Base-by-base conservation (phyloP, 1,140 invertebrate genomes). In the Calliphora vicina region DNA sequence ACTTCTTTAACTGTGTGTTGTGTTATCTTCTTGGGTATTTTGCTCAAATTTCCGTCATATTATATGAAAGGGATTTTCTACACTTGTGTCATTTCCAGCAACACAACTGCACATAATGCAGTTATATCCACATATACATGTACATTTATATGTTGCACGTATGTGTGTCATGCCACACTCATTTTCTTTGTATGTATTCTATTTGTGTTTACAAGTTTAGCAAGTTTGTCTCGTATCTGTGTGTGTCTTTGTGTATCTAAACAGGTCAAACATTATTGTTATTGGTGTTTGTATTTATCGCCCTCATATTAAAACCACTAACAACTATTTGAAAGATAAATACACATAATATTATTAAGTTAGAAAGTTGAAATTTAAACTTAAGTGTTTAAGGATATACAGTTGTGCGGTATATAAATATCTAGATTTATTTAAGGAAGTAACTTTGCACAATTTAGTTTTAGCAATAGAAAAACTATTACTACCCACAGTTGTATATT, bases 241-340 rank as follows among this genome's bases (percentile, higher is more conserved):
- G 8, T 35, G 29, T 35, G 8, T 35, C 2, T 8, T 2, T 8
- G 29, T 35, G 29, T 67, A 23, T 67, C 20, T 23, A 67, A 61
- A 67, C 61, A 67, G 61, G 61, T 67, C 61, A 67, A 67, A 67
- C 20, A 67, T 67, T 67, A 67, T 67, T 67, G 61, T 67, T 67
- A 23, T 35, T 67, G 61, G 61, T 67, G 61, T 67, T 20, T 67
- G 4, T 67, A n/a, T 67, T 67, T 67, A 67, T 67, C 61, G 23
- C 61, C 20, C 8, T 67, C 61, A 67, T 67, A 67, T 67, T 67
- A 67, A 67, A 67, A 67, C 61, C 61, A 67, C 57, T 67, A 67
- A 67, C 61, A 20, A 67, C n/a, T 3, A 67, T 23, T 67, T 67
- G 15, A 23, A 20, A 8, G 25, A 23, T 57, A 80, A 80, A 50